Base-by-base conservation (phyloP, 2,113 vertebrate species). In the Petrocephalus zakoni region DNA sequence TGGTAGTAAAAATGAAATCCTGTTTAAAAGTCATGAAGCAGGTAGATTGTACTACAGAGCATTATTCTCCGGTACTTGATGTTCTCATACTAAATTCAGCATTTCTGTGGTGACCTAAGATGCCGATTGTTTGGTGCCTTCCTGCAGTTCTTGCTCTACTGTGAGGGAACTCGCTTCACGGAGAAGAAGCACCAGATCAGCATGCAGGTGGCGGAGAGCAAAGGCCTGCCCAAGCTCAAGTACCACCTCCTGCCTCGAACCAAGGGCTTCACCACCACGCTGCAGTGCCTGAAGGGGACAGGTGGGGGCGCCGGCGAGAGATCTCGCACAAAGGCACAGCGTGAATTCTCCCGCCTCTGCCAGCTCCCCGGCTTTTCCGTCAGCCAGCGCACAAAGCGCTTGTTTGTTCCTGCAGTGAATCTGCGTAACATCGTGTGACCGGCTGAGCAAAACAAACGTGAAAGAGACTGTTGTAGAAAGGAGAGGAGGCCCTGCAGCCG, bases 181-280 rank as follows among this genome's bases (percentile, higher is more conserved):
- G 97, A 99, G 95, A 96, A 96, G 89, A 99, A 99, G 93, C 98
- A 99, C 92, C 95, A 98, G 21, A 97, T 99, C 94, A 99, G 98
- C 94, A 99, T 99, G 98, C 95, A 98, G 92, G 97, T 99, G 88
- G 98, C 98, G 0, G 96, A 96, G 90, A 96, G 96, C 90, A 99
- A 99, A 95, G 97, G 98, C 83, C 94, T 99, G 84, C 97, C 97
- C 75, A 95, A 96, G 91, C 97, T 99, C 68, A 99, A 98, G 92
- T 93, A 99, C 91, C 98, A 99, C 89, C 96, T 99, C 9, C 94
- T 99, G 90, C 98, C 98, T 0, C 96, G 98, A 68, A 99, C 98
- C 0, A 99, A 98, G 92, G 98, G 98, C 93, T 99, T 99, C 88
- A 99, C 98, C 93, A 99, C 98, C 49, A 97, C 98, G 22, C 95